These are phyloP conservation scores for Halictus quadricinctus DNA, from an alignment of 2,888 invertebrate species.

Conservation along the genomic window DNA sequence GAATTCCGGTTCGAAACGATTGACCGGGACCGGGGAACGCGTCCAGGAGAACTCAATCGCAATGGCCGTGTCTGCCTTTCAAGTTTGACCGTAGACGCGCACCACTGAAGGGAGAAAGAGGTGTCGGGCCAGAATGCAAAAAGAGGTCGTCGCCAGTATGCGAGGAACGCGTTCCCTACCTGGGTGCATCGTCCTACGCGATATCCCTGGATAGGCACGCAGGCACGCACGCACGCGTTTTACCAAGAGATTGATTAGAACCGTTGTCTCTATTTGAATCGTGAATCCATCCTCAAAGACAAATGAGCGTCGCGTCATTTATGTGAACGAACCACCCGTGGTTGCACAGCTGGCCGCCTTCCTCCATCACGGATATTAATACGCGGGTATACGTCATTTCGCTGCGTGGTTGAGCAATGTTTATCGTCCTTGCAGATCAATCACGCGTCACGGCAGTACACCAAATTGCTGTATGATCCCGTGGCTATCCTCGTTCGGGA, in stretches of 20 bases:
- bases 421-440: slow-evolving; percentile 77
- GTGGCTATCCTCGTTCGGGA: slow-evolving; percentile 46
- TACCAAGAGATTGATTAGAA: slow-evolving; percentile 77
- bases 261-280: slow-evolving; percentile 76
- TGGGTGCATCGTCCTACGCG: slow-evolving; percentile 42
- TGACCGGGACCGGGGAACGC: not conserved
- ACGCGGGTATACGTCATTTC: slow-evolving; percentile 77
- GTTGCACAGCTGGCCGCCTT: slow-evolving; percentile 78
- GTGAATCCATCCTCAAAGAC: slow-evolving; percentile 78
- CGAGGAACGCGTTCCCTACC: slow-evolving; percentile 35
- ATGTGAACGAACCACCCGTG: slow-evolving; percentile 72
- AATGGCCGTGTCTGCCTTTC: not conserved
- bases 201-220: slow-evolving; percentile 56
- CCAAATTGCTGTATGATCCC: slow-evolving; percentile 67
- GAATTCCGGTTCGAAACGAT: slow-evolving; percentile 3
- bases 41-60: not conserved
- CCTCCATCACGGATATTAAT: slow-evolving; percentile 78
- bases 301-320: slow-evolving; percentile 79
- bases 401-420: slow-evolving; percentile 74
- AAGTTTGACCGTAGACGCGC: not conserved
- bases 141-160: slow-evolving; percentile 26
- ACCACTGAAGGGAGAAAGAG: slow-evolving; percentile 23
- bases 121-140: slow-evolving; percentile 28
- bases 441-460: slow-evolving; percentile 67
- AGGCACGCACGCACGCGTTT: slow-evolving; percentile 65